Conservation (phyloP, 2,113 vertebrate species). For the Arizona elegans region DNA sequence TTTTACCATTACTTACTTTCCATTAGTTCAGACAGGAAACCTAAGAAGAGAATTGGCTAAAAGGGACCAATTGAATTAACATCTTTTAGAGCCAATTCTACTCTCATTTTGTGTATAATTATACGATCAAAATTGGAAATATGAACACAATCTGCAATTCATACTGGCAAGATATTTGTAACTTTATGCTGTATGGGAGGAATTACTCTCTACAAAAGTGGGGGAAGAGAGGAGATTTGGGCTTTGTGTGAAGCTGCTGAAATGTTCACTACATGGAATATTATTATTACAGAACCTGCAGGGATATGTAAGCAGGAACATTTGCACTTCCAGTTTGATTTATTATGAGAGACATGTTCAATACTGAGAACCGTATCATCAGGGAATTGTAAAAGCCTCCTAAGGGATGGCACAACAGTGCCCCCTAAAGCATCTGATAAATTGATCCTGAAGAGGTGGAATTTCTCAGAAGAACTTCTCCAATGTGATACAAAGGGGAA, state of each 20-base stretch:
- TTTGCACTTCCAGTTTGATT: not conserved
- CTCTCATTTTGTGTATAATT: constrained; percentile 57
- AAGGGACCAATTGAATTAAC: constrained; percentile 39
- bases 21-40: constrained; percentile 30
- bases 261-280: not conserved
- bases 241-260: not conserved
- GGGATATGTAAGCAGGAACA: constrained; percentile 3
- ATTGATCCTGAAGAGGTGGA: not conserved
- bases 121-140: constrained; percentile 40
- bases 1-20: constrained; percentile 38
- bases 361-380: not conserved
- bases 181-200: constrained; percentile 16
- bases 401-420: not conserved
- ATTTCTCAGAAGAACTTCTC: not conserved
- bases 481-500: not conserved
- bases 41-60: constrained; percentile 28
- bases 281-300: not conserved
- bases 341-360: not conserved
- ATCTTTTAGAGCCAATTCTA: constrained; percentile 48
- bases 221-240: not conserved
- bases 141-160: constrained; percentile 46
- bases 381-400: not conserved
- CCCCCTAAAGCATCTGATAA: not conserved
- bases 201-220: constrained; percentile 7
- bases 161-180: constrained; percentile 44